Conservation (phyloP, 1,140 invertebrate genomes). For the Halotydeus destructor region DNA sequence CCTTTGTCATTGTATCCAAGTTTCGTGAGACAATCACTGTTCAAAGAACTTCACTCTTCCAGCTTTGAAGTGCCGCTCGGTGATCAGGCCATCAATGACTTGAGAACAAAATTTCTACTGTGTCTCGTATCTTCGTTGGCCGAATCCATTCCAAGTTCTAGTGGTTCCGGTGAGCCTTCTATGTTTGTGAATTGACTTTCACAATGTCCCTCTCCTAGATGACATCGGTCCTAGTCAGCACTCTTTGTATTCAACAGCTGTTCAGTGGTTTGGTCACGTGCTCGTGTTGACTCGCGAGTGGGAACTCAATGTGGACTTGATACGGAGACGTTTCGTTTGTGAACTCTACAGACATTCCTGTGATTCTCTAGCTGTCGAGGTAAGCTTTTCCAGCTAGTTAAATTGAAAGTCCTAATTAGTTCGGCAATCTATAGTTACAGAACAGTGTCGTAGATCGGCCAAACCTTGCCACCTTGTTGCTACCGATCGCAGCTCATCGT, state of each 20-base stretch:
- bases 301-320: slow-evolving; percentile 48
- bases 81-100: slow-evolving; percentile 21
- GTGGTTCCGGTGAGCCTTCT: neutral
- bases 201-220: slow-evolving; percentile 1
- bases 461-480: slow-evolving; percentile 37
- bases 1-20: slow-evolving; percentile 53
- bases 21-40: slow-evolving; percentile 31
- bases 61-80: slow-evolving; percentile 11
- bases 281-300: slow-evolving; percentile 50
- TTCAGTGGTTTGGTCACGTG: slow-evolving; percentile 37
- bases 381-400: slow-evolving; percentile 21
- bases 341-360: slow-evolving; percentile 51
- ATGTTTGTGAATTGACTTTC: neutral
- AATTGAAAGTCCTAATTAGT: neutral
- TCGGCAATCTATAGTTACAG: slow-evolving; percentile 28
- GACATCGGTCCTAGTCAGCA: neutral
- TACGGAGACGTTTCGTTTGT: slow-evolving; percentile 50
- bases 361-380: slow-evolving; percentile 50
- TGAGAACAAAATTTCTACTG: slow-evolving; percentile 25
- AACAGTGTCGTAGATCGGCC: slow-evolving; percentile 38
- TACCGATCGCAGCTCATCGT: slow-evolving; percentile 46
- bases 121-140: slow-evolving; percentile 23
- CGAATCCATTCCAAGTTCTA: slow-evolving; percentile 16
- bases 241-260: slow-evolving; percentile 8
- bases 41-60: slow-evolving; percentile 25